Evolutionary conservation across 2,888 invertebrate genomes (phyloP).

Genomic region (Agrochola macilenta): DNA sequence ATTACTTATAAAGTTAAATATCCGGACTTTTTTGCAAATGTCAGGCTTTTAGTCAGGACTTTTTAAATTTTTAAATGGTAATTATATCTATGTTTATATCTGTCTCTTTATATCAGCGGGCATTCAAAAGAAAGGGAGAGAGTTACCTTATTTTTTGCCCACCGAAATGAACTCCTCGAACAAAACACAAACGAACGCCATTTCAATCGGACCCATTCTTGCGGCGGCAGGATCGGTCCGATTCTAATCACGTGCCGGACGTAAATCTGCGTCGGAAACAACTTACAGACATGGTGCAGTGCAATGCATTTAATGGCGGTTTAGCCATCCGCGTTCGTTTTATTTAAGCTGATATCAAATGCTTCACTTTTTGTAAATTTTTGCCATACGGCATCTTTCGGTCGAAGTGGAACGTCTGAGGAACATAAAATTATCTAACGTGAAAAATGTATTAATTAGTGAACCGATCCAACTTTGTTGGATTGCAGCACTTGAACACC

Average conservation of each 20-base stretch:
- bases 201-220: slow-evolving; percentile 34
- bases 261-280: slow-evolving; percentile 49
- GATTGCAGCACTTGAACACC: neutral
- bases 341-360: neutral
- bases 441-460: too few relatives aligned
- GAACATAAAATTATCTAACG: neutral
- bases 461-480: neutral
- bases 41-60: too few relatives aligned
- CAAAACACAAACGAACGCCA: slow-evolving; percentile 17
- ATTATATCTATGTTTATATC: too few relatives aligned
- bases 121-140: neutral
- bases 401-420: neutral
- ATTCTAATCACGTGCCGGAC: slow-evolving; percentile 52
- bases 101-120: neutral
- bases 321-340: too few relatives aligned
- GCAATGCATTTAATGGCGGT: neutral
- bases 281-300: slow-evolving; percentile 27
- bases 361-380: neutral
- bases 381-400: too few relatives aligned
- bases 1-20: too few relatives aligned
- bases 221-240: neutral
- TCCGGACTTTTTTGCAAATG: too few relatives aligned
- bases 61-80: too few relatives aligned
- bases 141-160: neutral
- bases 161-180: neutral